Conservation (phyloP, 1,140 invertebrate species). For the Mesaphorura yosii region DNA sequence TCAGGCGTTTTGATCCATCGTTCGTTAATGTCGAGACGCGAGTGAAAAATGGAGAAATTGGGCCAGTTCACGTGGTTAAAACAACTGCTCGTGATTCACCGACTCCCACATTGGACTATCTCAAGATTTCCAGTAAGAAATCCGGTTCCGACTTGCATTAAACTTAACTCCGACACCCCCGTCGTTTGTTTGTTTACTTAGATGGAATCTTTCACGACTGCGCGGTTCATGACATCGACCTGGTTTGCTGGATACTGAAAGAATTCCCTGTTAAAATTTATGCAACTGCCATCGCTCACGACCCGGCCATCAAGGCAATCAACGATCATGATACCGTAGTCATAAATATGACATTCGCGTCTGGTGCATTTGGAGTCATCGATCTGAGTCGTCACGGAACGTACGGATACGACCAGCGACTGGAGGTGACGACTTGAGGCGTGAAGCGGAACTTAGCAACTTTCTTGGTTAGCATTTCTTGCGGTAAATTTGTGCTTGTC, state of each 20-base stretch:
- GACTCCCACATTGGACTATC: slow-evolving; percentile 48
- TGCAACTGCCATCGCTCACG: slow-evolving; percentile 42
- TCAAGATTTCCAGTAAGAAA: slow-evolving; percentile 46
- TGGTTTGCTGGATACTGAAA: slow-evolving; percentile 48
- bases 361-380: slow-evolving; percentile 49
- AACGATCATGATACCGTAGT: slow-evolving; percentile 54
- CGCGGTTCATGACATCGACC: slow-evolving; percentile 55
- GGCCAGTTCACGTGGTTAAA: slow-evolving; percentile 51
- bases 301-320: slow-evolving; percentile 47
- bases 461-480: neutral
- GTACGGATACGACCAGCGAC: slow-evolving; percentile 58
- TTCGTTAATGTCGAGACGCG: slow-evolving; percentile 42
- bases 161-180: neutral
- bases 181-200: slow-evolving; percentile 26
- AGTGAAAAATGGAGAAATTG: slow-evolving; percentile 47
- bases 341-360: slow-evolving; percentile 49
- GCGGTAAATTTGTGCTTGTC: neutral
- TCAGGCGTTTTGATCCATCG: slow-evolving; percentile 54
- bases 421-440: slow-evolving; percentile 42
- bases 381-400: slow-evolving; percentile 50
- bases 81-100: slow-evolving; percentile 50
- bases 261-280: slow-evolving; percentile 47
- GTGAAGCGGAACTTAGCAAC: no score
- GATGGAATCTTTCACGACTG: slow-evolving; percentile 64
- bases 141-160: neutral